Conservation (phyloP, 2,797 vertebrate species). For the Alca torda region DNA sequence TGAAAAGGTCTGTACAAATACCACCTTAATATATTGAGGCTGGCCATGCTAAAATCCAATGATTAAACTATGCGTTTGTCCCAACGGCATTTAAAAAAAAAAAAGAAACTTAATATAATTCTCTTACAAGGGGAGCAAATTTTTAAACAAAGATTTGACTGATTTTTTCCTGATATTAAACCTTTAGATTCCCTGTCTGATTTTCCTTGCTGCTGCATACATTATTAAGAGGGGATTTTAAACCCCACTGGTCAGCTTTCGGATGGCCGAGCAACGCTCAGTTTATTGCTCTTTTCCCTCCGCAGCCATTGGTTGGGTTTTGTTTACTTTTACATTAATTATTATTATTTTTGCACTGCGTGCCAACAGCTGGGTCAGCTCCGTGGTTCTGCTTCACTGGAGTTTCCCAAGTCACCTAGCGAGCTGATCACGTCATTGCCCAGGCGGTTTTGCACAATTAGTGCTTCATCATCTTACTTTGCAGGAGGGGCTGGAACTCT, state of each 20-base stretch:
- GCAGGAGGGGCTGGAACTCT: neutral
- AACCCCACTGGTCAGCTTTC: neutral
- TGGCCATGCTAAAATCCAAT: neutral
- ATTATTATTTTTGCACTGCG: neutral
- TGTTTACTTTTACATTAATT: neutral
- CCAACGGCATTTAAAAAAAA: neutral
- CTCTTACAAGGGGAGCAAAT: neutral
- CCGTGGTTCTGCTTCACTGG: neutral
- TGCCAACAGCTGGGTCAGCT: neutral
- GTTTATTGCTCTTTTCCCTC: neutral
- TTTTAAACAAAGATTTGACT: conserved; percentile 5
- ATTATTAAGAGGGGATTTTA: conserved; percentile 48
- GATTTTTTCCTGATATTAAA: conserved; percentile 15
- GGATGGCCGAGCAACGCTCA: neutral
- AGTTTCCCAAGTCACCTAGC: neutral
- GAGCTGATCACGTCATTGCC: neutral
- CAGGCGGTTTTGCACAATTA: neutral
- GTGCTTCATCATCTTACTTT: neutral
- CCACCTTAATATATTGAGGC: neutral
- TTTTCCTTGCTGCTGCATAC: neutral
- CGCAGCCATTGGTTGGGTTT: neutral
- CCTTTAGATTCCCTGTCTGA: neutral
- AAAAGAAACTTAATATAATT: conserved; percentile 2
- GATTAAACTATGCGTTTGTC: neutral
- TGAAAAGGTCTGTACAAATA: conserved; percentile 4